phyloP scores from a whole-genome alignment of 2,113 vertebrate species.

The Semnornis frantzii region DNA sequence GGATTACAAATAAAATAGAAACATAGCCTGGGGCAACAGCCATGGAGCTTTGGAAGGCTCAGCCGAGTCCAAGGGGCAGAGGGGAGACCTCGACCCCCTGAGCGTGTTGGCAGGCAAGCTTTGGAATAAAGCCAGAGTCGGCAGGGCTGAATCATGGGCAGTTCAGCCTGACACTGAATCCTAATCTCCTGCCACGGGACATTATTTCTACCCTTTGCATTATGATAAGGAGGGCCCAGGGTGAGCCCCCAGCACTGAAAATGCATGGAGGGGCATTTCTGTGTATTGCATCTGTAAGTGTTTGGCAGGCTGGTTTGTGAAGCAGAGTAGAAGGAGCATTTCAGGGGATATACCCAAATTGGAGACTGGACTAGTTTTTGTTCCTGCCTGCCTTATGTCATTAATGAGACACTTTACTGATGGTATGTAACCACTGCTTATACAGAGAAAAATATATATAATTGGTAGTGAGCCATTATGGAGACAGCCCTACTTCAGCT shows the following conservation, averaged over 20 bases:
- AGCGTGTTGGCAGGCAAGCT: neutral
- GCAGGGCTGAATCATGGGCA: neutral
- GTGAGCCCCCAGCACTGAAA: neutral
- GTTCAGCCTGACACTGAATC: neutral
- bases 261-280: neutral
- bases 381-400: neutral
- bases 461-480: neutral
- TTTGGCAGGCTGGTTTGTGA: neutral
- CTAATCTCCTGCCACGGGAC: neutral
- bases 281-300: accelerated
- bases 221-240: neutral
- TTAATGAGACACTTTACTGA: neutral
- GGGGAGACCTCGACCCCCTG: neutral
- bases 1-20: constrained; percentile 63
- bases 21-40: constrained; percentile 10
- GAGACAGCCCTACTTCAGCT: constrained; percentile 20
- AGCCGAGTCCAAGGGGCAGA: constrained; percentile 16
- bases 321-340: neutral
- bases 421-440: neutral
- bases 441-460: neutral
- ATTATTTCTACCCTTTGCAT: neutral
- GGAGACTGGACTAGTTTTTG: neutral
- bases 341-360: neutral
- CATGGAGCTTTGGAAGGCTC: constrained; percentile 26
- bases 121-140: neutral